Base-by-base conservation (phyloP, 2,888 invertebrate species). In the Trissolcus brochymenae region DNA sequence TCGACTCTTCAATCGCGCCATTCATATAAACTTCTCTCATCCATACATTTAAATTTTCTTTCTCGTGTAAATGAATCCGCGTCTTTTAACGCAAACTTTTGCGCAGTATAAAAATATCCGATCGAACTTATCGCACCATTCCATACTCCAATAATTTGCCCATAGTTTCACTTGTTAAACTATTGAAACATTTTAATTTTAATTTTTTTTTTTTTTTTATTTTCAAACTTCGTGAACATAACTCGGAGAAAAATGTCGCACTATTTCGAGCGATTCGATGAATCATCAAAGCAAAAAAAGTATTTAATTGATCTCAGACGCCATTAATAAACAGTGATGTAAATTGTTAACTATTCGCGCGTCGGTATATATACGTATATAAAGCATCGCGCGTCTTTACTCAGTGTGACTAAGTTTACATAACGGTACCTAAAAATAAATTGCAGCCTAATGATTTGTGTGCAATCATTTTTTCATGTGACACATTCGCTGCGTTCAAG, bases 301-400 rank as follows among this genome's bases (percentile, higher is more conserved):
- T n/a, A 46, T 14, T 46, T 70, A 54, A 76, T 70, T 70, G 70
- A 75, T 76, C 50, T 29, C 35, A 35, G 9, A 4, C 29, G 43
- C 7, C 49, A 46, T 68, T 53, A 65, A 76, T 70, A 76, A 76
- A 76, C 70, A 76, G 40, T 50, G 51, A 43, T 43, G 59, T 64
- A 65, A 76, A 53, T 75, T 75, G 62, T 65, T 55, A 75, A 65
- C 70, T 64, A 55, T 75, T 60, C 64, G 65, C 64, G 59, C 65
- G 14, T 25, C 16, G 17, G 60, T 66, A 50, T 49, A 62, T 62
- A 67, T 55, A 66, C 16, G 16, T 43, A 19, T 19, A 19, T 7
- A 25, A 19, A 1, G 43, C 40, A 11, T 16, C 14, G 40, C 14
- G 14, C 55, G 35, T 2, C 4, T 16, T 35, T 19, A 14, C 21